A percentile compares a stretch with the other conserved stretches of the same genome.
phyloP scores from a whole-genome alignment of 2,888 invertebrate species.

The Odontocolon sp. region DNA sequence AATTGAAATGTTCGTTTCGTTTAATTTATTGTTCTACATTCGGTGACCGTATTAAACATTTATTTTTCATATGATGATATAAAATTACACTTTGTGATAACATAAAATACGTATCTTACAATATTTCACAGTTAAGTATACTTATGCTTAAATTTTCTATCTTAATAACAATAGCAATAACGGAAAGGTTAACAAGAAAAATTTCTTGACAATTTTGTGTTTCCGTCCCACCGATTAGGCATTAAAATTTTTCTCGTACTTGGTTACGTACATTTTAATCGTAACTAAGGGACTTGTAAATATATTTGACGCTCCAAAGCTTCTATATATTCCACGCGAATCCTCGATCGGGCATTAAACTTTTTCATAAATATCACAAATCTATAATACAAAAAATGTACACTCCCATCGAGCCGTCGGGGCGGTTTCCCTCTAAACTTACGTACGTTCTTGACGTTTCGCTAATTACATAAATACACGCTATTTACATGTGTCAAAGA shows the following conservation, averaged over 20 bases:
- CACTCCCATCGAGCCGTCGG: slow-evolving; percentile 61
- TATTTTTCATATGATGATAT: slow-evolving; percentile 72
- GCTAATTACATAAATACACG: slow-evolving; percentile 80
- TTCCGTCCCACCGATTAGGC: background rate
- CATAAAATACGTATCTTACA: slow-evolving; percentile 77
- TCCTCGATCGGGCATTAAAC: no score
- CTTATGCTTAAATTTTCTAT: slow-evolving; percentile 30
- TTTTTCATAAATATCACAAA: slow-evolving; percentile 76
- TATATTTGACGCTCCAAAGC: background rate
- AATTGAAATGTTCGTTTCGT: background rate
- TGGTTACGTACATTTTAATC: slow-evolving; percentile 9
- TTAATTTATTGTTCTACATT: slow-evolving; percentile 5
- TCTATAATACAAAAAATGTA: slow-evolving; percentile 79
- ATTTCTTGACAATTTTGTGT: background rate
- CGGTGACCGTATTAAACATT: slow-evolving; percentile 46
- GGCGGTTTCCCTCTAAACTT: no score
- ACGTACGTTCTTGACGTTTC: slow-evolving; percentile 62
- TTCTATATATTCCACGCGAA: slow-evolving; percentile 23
- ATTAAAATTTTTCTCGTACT: background rate
- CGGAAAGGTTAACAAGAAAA: background rate
- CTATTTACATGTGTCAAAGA: slow-evolving; percentile 75
- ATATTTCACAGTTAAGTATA: slow-evolving; percentile 75
- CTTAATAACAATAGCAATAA: slow-evolving; percentile 16
- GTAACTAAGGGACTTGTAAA: slow-evolving; percentile 9
- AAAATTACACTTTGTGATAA: slow-evolving; percentile 78